Conservation (phyloP, 1,140 invertebrate species). For the Ptiloglossa arizonensis region DNA sequence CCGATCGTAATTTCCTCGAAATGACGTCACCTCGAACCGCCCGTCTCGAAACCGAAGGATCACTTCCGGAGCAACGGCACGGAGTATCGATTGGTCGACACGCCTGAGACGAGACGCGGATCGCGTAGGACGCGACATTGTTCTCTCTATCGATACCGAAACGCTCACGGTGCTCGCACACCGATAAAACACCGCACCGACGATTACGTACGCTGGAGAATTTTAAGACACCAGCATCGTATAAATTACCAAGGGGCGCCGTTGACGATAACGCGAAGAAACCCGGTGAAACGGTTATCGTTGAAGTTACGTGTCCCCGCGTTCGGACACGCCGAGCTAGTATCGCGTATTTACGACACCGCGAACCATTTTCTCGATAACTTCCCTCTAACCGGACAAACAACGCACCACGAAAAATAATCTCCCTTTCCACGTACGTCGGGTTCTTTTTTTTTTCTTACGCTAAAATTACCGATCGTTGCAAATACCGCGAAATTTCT, state of each 20-base stretch:
- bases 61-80: constrained; percentile 53
- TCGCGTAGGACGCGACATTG: constrained; percentile 42
- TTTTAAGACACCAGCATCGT: too few species aligned
- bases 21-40: constrained; percentile 44
- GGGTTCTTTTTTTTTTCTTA: too few species aligned
- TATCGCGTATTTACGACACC: constrained; percentile 18
- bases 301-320: neutral
- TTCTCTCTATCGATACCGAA: constrained; percentile 18
- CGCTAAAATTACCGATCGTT: too few species aligned
- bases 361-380: constrained; percentile 8
- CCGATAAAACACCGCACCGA: neutral
- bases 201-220: neutral
- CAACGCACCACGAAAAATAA: too few species aligned
- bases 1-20: neutral
- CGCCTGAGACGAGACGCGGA: constrained; percentile 24
- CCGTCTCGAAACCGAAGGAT: constrained; percentile 42
- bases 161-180: neutral
- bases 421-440: too few species aligned
- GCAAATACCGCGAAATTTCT: too few species aligned
- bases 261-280: neutral
- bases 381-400: too few species aligned
- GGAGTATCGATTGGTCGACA: constrained; percentile 55
- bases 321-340: neutral
- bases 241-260: too few species aligned
- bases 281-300: constrained; percentile 2